A percentile compares a stretch with the other conserved stretches of the same genome.
These are phyloP conservation scores for Propsilocerus akamusi DNA, from an alignment of 1,140 invertebrate genomes.

Conservation along the genomic window DNA sequence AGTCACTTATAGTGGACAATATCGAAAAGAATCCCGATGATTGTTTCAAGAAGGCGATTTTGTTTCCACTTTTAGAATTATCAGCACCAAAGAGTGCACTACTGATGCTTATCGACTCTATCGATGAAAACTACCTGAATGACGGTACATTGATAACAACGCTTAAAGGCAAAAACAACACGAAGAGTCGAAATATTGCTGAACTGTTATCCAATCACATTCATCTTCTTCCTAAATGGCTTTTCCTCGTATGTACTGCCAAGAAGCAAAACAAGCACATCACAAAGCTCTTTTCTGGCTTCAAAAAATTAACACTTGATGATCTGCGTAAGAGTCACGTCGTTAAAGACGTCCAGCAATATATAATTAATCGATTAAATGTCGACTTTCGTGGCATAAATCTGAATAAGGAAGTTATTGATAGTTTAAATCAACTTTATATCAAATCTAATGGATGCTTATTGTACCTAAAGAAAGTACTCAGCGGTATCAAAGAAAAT, in stretches of 20 bases:
- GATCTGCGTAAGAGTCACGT: conserved; percentile 78
- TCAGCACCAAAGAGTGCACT: conserved; percentile 66
- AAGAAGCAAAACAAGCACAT: conserved; percentile 69
- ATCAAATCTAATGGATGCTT: conserved; percentile 95
- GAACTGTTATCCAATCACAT: conserved; percentile 77
- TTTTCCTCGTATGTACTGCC: conserved; percentile 78
- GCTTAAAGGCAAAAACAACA: conserved; percentile 28
- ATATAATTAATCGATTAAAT: conserved; percentile 79
- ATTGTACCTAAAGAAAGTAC: conserved; percentile 79
- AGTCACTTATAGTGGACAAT: conserved; percentile 30
- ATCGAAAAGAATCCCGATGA: conserved; percentile 73
- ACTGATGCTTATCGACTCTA: conserved; percentile 76
- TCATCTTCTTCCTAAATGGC: conserved; percentile 83
- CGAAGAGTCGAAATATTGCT: conserved; percentile 50
- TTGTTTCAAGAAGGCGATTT: conserved; percentile 69
- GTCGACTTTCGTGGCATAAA: conserved; percentile 32
- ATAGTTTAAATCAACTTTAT: conserved; percentile 85
- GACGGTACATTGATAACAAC: conserved; percentile 22
- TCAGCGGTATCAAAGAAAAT: conserved; percentile 82
- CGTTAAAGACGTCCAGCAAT: conserved; percentile 82
- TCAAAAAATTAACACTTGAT: conserved; percentile 81
- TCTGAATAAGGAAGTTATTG: conserved; percentile 55
- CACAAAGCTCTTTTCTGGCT: conserved; percentile 82
- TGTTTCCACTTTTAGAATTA: conserved; percentile 71
- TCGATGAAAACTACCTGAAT: conserved; percentile 54